phyloP scores from a whole-genome alignment of 2,797 vertebrate species.

The Mormyrus hasselquistii region DNA sequence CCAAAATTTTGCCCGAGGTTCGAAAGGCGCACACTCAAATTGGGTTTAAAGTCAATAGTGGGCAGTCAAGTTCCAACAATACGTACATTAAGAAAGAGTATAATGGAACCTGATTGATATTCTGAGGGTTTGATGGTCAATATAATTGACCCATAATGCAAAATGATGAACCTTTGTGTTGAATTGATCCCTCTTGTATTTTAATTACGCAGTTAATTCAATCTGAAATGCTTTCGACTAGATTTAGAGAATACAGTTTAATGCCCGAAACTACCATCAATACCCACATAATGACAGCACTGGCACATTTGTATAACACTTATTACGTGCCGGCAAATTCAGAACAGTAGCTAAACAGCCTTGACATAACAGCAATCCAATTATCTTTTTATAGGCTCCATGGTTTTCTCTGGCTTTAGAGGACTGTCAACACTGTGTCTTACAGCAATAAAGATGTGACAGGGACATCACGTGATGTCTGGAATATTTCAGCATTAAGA shows the following conservation, averaged over 20 bases:
- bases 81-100: slow-evolving; percentile 12
- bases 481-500: background rate
- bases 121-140: slow-evolving; percentile 4
- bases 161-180: slow-evolving; percentile 16
- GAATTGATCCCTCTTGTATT: background rate
- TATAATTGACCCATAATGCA: slow-evolving; percentile 5
- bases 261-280: background rate
- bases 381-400: background rate
- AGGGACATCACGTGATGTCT: background rate
- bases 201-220: slow-evolving; percentile 17
- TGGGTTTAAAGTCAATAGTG: slow-evolving; percentile 18
- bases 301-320: slow-evolving; percentile 6
- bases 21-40: slow-evolving; percentile 27
- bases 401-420: background rate
- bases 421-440: background rate
- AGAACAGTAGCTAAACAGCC: background rate
- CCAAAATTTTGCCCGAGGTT: slow-evolving; percentile 38
- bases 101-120: slow-evolving; percentile 15
- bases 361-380: background rate
- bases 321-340: background rate
- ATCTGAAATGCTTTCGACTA: slow-evolving; percentile 14
- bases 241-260: slow-evolving; percentile 9
- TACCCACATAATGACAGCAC: background rate
- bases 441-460: background rate
- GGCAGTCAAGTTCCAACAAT: background rate